phyloP scores from a whole-genome alignment of 2,113 vertebrate genomes.

The Osmerus eperlanus region DNA sequence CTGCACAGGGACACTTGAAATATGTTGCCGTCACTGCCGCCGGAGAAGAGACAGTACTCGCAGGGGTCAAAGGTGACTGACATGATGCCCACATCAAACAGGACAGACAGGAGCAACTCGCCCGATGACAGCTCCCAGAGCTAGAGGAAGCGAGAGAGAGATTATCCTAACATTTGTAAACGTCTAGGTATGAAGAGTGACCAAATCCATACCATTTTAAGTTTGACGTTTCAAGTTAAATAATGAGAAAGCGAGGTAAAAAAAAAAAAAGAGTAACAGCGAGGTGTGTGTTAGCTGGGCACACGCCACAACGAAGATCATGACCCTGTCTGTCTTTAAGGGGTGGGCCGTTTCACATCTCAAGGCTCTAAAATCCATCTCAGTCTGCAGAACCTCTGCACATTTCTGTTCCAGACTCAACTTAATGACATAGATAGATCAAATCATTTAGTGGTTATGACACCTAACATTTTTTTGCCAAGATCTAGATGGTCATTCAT shows the following conservation, averaged over 20 bases:
- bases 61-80: constrained; percentile 90
- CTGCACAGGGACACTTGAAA: constrained; percentile 90
- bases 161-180: background rate
- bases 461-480: constrained; percentile 35
- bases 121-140: constrained; percentile 95
- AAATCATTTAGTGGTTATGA: constrained; percentile 37
- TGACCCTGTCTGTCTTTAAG: background rate
- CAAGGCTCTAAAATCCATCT: constrained; percentile 4
- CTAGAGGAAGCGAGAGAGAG: constrained; percentile 49
- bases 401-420: constrained; percentile 39
- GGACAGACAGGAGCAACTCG: constrained; percentile 85
- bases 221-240: too few species aligned
- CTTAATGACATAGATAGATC: constrained; percentile 37
- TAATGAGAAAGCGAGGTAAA: too few species aligned
- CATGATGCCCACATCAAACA: constrained; percentile 90
- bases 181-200: too few species aligned
- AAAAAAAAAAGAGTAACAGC: background rate
- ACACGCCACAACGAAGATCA: constrained; percentile 4
- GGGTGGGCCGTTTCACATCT: background rate
- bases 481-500: constrained; percentile 39
- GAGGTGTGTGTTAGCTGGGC: background rate
- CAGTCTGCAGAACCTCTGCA: constrained; percentile 19
- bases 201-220: too few species aligned
- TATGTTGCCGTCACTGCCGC: constrained; percentile 87
- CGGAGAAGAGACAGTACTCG: constrained; percentile 90